Evolutionary conservation across 2,113 vertebrate genomes (phyloP).

Genomic region (Percina caprodes): DNA sequence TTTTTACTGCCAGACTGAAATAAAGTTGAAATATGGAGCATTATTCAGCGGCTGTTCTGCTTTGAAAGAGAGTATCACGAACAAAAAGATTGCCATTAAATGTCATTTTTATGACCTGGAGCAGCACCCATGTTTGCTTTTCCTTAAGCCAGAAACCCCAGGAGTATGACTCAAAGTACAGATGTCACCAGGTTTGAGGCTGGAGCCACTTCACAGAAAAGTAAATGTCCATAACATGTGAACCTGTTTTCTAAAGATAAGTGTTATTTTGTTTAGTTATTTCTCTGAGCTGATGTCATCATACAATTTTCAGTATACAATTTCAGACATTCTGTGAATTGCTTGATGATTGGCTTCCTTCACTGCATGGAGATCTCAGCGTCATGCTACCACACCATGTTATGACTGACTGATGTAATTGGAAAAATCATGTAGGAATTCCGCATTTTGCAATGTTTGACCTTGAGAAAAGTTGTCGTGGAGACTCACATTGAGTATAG

Average conservation of each 20-base stretch:
- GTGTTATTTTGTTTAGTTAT: background rate
- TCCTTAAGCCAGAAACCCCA: slow-evolving; percentile 36
- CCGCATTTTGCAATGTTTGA: background rate
- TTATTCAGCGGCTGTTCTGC: background rate
- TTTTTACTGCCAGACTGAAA: slow-evolving; percentile 34
- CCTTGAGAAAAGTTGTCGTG: slow-evolving; percentile 24
- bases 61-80: slow-evolving; percentile 23
- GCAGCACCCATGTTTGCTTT: slow-evolving; percentile 47
- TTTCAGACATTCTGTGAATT: background rate
- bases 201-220: slow-evolving; percentile 19
- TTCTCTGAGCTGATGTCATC: background rate
- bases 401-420: background rate
- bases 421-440: background rate
- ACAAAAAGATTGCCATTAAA: slow-evolving; percentile 28
- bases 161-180: background rate
- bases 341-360: background rate
- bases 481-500: slow-evolving; percentile 88
- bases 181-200: slow-evolving; percentile 39
- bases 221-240: background rate
- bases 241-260: background rate
- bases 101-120: slow-evolving; percentile 27
- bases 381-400: background rate
- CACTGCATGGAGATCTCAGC: background rate
- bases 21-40: slow-evolving; percentile 16
- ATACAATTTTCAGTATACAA: background rate